Percentiles rank a stretch among this genome's conserved stretches.
These are phyloP conservation scores for Salticus scenicus DNA, from an alignment of 2,888 invertebrate genomes.

Conservation along the genomic window DNA sequence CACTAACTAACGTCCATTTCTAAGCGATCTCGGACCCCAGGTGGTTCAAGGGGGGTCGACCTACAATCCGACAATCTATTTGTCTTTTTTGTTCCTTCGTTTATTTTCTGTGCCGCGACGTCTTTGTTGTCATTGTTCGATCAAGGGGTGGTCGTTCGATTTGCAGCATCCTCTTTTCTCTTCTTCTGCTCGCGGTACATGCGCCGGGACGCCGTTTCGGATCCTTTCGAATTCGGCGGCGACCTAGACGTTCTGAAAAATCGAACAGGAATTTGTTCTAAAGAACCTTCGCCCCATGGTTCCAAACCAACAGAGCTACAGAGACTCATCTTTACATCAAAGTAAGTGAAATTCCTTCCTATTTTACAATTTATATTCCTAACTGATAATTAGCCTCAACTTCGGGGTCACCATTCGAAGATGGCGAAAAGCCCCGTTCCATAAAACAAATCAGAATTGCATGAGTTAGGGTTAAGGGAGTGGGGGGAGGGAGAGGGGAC, in stretches of 20 bases:
- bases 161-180: background rate
- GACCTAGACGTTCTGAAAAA: conserved; percentile 10
- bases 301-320: background rate
- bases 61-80: background rate
- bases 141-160: background rate
- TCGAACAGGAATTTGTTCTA: background rate
- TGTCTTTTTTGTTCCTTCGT: background rate
- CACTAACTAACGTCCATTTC: background rate
- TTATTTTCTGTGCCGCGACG: background rate
- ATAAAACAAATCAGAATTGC: background rate
- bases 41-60: conserved; percentile 12
- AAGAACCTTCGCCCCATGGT: conserved; percentile 4
- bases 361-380: background rate
- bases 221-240: conserved; percentile 15
- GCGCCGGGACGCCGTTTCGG: conserved; percentile 14
- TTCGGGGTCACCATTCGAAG: background rate
- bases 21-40: conserved; percentile 1
- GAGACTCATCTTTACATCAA: background rate
- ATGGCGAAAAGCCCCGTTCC: background rate
- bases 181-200: conserved; percentile 12
- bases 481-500: too few relatives aligned
- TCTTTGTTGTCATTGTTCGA: conserved; percentile 15
- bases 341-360: background rate
- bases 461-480: background rate
- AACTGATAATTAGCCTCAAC: too few relatives aligned